Evolutionary conservation across 2,113 vertebrate species (phyloP).

Genomic region (Phalacrocorax brasilianus): DNA sequence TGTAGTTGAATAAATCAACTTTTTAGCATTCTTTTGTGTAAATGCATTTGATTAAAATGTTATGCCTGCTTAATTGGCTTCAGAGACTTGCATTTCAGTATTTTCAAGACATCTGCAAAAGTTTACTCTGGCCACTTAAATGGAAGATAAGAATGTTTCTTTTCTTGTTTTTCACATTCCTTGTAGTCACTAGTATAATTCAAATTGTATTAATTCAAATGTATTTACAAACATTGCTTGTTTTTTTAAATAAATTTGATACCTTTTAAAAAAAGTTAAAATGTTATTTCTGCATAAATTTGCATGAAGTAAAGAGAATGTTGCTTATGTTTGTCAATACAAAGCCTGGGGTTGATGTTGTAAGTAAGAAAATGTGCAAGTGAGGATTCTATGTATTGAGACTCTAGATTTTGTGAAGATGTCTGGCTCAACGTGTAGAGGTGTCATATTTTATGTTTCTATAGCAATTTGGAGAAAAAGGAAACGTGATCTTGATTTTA

Average conservation of each 20-base stretch:
- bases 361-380: background rate
- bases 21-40: slow-evolving; percentile 9
- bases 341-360: background rate
- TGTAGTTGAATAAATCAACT: background rate
- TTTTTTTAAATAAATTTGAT: background rate
- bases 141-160: background rate
- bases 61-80: background rate
- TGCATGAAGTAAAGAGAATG: background rate
- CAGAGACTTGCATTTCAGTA: background rate
- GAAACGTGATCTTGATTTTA: background rate
- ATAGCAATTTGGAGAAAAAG: background rate
- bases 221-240: background rate
- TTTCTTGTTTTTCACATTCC: background rate
- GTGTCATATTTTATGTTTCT: background rate
- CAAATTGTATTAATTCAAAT: background rate
- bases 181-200: background rate
- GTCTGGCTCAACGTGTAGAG: background rate
- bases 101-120: background rate
- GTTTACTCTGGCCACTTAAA: background rate
- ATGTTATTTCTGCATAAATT: background rate
- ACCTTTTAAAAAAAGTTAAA: background rate
- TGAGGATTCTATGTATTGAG: background rate
- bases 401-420: background rate
- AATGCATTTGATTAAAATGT: background rate
- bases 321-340: background rate